phyloP scores from a whole-genome alignment of 2,113 vertebrate species.

The Salminus brasiliensis region DNA sequence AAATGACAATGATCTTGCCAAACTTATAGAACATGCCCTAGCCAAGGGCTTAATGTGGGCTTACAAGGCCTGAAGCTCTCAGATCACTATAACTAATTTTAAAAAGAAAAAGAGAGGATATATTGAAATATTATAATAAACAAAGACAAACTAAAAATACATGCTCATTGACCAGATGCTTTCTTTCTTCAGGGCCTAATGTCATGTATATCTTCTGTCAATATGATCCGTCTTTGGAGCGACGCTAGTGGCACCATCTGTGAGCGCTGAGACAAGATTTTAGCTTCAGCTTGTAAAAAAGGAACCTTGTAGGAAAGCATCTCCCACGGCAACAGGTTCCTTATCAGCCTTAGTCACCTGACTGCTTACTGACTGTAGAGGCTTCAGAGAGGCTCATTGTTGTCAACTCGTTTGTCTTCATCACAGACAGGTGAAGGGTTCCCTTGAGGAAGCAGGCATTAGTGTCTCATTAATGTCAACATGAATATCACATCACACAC shows the following conservation, averaged over 20 bases:
- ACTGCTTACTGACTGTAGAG: slow-evolving; percentile 35
- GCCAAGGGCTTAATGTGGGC: too few relatives aligned
- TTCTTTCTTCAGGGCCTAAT: background rate
- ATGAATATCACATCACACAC: slow-evolving; percentile 20
- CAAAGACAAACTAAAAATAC: background rate
- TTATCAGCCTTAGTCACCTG: slow-evolving; percentile 6
- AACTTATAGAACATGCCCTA: too few relatives aligned
- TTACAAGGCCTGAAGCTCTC: too few relatives aligned
- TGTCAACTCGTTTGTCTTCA: slow-evolving; percentile 72
- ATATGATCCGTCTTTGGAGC: background rate
- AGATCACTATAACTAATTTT: too few relatives aligned
- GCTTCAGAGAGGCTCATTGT: slow-evolving; percentile 57
- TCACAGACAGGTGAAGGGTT: slow-evolving; percentile 60
- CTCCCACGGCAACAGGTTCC: background rate
- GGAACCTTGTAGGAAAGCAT: background rate
- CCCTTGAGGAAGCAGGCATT: slow-evolving; percentile 62
- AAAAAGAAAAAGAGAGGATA: too few relatives aligned
- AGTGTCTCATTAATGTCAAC: slow-evolving; percentile 62
- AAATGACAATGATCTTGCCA: too few relatives aligned
- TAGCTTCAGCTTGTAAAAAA: background rate
- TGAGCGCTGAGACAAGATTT: background rate
- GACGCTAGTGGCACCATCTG: background rate
- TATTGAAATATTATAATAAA: too few relatives aligned
- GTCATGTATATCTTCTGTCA: background rate
- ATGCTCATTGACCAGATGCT: background rate